Conservation (phyloP, 2,113 vertebrate species). For the Psephotus haematonotus region DNA sequence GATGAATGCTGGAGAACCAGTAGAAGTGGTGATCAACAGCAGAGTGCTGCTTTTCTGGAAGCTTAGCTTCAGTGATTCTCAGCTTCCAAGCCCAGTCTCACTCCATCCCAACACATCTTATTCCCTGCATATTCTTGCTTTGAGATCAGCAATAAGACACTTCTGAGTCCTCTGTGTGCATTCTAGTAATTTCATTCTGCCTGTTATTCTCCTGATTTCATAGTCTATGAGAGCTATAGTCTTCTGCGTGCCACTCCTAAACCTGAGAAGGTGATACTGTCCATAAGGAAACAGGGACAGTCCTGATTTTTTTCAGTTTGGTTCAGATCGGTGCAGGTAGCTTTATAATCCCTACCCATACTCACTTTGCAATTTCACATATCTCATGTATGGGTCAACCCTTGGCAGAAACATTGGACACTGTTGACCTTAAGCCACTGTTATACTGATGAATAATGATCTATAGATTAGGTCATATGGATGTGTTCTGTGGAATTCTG, state of each 20-base stretch:
- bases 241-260: background rate
- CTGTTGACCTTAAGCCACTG: background rate
- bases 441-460: background rate
- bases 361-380: background rate
- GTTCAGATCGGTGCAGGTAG: background rate
- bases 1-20: background rate
- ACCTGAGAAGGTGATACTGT: background rate
- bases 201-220: background rate
- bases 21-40: rapidly evolving
- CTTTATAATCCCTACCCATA: background rate
- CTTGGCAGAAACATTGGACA: background rate
- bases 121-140: background rate
- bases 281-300: background rate
- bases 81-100: background rate
- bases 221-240: background rate
- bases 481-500: background rate
- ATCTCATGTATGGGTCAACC: background rate
- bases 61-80: background rate
- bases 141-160: background rate
- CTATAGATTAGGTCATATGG: background rate
- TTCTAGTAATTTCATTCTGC: background rate
- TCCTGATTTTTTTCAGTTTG: background rate
- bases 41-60: background rate
- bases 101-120: background rate
- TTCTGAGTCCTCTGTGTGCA: background rate